Evolutionary conservation across 1,140 invertebrate genomes (phyloP), one percentile per base, ranked within the genome.

Genomic region (Heliconius himera): DNA sequence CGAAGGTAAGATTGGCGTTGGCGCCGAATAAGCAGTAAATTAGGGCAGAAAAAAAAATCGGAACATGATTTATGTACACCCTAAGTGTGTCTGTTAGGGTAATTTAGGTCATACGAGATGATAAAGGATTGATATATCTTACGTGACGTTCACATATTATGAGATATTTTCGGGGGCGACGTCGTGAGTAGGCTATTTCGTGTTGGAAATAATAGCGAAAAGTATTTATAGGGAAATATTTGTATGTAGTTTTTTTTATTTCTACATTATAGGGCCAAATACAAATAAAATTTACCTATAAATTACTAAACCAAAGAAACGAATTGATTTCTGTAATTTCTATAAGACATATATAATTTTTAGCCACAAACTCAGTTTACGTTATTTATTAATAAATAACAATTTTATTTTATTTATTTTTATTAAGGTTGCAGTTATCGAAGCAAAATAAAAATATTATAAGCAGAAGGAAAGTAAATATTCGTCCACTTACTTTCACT

Each of bases 1-100:
- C 74, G 74, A 76, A 76, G 74, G 74, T 76, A 26, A n/a, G 74
- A 76, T 76, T 70, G 74, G 74, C 60, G 26, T 29, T 26, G 74
- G 56, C 74, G 74, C 74, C 74, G 51, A 70, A 66, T 54, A 66
- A 26, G 74, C 56, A 76, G 74, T 76, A 76, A 76, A 76, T 76
- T 76, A 76, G 33, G 74, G 36, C 74, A 38, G 54, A n/a, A 66
- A 75, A 16, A 36, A 51, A 76, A 76, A 70, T 41, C 36, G 20
- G n/a, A n/a, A 1, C 36, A 76, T 41, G 74, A 76, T 76, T 76
- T 76, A 76, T 76, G 54, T 76, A 29, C 20, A 49, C 38, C 74
- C 33, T 66, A 66, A 76, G 74, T 76, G 74, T 66, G 74, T 60
- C 56, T 76, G 56, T 76, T 76, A 22, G 49, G 46, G 54, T 76